Base-by-base conservation (phyloP, 92 coral and sea anemone genomes). In the Isaurus tuberculatus region DNA sequence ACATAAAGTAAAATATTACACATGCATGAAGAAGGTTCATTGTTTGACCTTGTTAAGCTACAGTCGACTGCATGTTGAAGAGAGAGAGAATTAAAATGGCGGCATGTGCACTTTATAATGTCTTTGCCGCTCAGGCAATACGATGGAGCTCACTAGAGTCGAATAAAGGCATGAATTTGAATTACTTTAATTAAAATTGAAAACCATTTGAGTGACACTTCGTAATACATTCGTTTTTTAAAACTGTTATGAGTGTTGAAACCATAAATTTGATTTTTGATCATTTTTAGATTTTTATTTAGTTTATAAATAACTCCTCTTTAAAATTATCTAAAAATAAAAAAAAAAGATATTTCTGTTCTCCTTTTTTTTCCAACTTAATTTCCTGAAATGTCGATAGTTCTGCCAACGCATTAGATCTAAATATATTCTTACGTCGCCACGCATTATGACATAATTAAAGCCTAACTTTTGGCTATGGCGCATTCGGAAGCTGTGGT, bases 401-500 rank as follows among this genome's bases (percentile, higher is more conserved):
- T 53, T 49, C 17, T 77, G 23, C 20, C 31, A 32, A n/a, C 27
- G 30, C 2, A 53, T 53, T 51, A 55, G 49, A 33, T 53, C 68
- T 61, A 29, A 6, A 57, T 75, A 75, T 37, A 75, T 43, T 34
- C 29, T 57, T 75, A 58, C 51, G 46, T 75, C 5, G 30, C 51
- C 22, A 75, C 1, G 46, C 34, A 51, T 60, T 34, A 13, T 58
- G 70, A 58, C 70, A 77, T 57, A 23, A 75, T 15, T 33, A 26
- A 0, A 25, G 22, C 25, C 64, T 33, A 61, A 14, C 36, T 25
- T 37, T 44, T 9, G 28, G 15, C 36, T 60, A 19, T 23, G 30
- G n/a, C 70, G 82, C 36, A 30, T 58, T 57, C 68, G 69, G 81
- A 75, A 75, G 9, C 68, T 57, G 81, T 33, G 81, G 81, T 75